These are phyloP conservation scores for Eupeodes corollae DNA, from an alignment of 1,140 invertebrate genomes.

Conservation along the genomic window DNA sequence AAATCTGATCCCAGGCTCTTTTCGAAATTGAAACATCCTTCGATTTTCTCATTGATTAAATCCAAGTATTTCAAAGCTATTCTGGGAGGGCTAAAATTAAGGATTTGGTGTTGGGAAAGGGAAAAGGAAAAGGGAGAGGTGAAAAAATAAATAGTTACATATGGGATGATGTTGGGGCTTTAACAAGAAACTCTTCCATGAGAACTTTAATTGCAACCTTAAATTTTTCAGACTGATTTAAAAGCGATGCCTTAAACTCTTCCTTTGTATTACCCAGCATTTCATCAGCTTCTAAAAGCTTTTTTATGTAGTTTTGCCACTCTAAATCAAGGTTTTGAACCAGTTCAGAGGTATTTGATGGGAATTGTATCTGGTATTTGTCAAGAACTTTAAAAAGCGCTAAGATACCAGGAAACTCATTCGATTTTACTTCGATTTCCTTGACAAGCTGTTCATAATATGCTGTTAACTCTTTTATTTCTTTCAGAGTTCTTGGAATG, in stretches of 20 bases:
- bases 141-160: not conserved
- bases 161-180: slow-evolving; percentile 11
- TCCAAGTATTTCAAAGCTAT: slow-evolving; percentile 54
- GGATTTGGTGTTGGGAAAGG: not conserved
- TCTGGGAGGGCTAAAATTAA: slow-evolving; percentile 42
- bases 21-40: slow-evolving; percentile 52
- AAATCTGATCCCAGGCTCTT: slow-evolving; percentile 53
- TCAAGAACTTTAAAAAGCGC: slow-evolving; percentile 28
- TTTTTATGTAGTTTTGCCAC: slow-evolving; percentile 28
- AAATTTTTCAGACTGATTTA: slow-evolving; percentile 21
- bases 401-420: slow-evolving; percentile 17
- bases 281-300: slow-evolving; percentile 22
- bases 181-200: slow-evolving; percentile 24
- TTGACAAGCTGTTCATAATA: slow-evolving; percentile 18
- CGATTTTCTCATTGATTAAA: slow-evolving; percentile 46
- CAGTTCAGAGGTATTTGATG: slow-evolving; percentile 14
- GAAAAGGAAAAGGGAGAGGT: not conserved
- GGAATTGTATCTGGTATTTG: slow-evolving; percentile 22
- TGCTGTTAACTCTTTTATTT: slow-evolving; percentile 18
- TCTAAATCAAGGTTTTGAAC: slow-evolving; percentile 15
- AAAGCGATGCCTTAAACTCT: slow-evolving; percentile 14
- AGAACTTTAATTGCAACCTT: slow-evolving; percentile 23
- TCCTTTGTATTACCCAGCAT: slow-evolving; percentile 25
- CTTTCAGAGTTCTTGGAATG: slow-evolving; percentile 25
- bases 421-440: slow-evolving; percentile 20